Conservation (phyloP, 1,140 invertebrate genomes). For the Carposina sasakii region DNA sequence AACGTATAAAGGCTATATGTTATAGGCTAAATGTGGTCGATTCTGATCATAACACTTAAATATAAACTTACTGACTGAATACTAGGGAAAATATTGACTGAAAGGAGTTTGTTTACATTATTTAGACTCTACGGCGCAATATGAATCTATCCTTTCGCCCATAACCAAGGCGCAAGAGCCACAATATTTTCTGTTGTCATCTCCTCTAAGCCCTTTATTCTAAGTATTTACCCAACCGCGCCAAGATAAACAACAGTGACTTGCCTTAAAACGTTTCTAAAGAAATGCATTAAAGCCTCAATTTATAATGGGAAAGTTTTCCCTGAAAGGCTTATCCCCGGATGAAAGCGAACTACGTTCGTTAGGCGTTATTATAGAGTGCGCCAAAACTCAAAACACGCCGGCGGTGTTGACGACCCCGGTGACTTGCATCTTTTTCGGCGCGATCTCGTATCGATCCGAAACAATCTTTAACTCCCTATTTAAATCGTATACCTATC, state of each 20-base stretch:
- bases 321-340: constrained; percentile 10
- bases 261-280: neutral
- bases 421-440: constrained; percentile 59
- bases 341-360: constrained; percentile 19
- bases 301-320: constrained; percentile 6
- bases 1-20: no score
- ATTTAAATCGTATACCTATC: no score
- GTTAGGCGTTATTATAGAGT: constrained; percentile 41
- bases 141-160: no score
- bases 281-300: constrained; percentile 1
- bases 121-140: no score
- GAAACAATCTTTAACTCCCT: neutral
- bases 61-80: no score
- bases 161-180: no score
- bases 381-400: constrained; percentile 57
- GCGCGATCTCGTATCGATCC: constrained; percentile 52
- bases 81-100: no score
- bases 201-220: no score
- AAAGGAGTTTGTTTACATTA: no score
- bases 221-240: neutral
- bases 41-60: no score
- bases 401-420: constrained; percentile 53
- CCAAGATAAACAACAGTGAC: neutral
- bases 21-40: no score
- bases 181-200: no score